Percentiles rank a stretch among this genome's conserved stretches.
phyloP scores from a whole-genome alignment of 53 echinoderm and acorn worm species.

The Holothuria leucospilota region DNA sequence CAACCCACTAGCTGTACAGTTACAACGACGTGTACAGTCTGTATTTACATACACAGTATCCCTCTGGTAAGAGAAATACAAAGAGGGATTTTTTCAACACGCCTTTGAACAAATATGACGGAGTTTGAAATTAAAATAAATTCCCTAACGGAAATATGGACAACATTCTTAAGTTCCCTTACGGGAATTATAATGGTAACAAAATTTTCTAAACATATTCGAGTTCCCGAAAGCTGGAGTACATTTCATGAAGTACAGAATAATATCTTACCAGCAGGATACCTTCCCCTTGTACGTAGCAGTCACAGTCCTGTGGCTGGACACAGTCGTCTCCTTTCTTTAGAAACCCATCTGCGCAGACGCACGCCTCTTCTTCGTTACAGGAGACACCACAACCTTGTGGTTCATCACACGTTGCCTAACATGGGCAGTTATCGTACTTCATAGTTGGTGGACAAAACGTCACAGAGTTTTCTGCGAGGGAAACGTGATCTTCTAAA shows the following conservation, averaged over 20 bases:
- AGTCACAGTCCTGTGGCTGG: background rate
- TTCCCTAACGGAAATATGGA: too few species aligned
- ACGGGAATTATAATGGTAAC: too few species aligned
- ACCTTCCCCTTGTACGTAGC: background rate
- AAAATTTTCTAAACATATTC: background rate
- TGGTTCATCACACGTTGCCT: conserved; percentile 5
- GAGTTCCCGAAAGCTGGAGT: background rate
- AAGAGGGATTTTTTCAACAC: background rate
- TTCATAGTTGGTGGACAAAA: conserved; percentile 13
- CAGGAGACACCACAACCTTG: background rate
- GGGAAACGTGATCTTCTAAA: too few species aligned
- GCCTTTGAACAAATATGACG: too few species aligned
- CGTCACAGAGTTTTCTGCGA: too few species aligned
- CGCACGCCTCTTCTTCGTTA: background rate
- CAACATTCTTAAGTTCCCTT: too few species aligned
- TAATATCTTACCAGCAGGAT: background rate
- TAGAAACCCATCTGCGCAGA: conserved; percentile 11
- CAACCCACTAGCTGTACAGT: background rate
- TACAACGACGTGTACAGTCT: background rate
- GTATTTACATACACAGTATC: background rate
- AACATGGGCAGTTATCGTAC: conserved; percentile 8
- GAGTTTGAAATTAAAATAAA: too few species aligned
- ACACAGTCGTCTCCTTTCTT: conserved; percentile 19
- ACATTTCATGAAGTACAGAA: background rate
- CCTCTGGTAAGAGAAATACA: background rate